Evolutionary conservation across 2,888 invertebrate genomes (phyloP), one percentile per base, ranked within the genome.

Genomic region (Drosophila diplacantha): DNA sequence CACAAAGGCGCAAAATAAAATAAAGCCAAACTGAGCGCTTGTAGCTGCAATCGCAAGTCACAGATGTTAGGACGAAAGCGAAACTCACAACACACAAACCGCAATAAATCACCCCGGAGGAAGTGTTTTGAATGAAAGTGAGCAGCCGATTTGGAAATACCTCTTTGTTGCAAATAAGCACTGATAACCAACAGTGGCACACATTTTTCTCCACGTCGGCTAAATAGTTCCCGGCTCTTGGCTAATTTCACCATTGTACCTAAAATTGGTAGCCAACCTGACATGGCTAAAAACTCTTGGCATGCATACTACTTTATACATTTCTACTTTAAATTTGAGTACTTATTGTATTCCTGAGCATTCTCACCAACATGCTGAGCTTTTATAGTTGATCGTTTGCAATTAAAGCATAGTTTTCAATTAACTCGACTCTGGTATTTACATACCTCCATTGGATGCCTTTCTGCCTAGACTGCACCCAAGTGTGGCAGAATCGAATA

Each of bases 61-160:
- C 44, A 57, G 38, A 24, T 58, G 44, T 59, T 61, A 49, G 53
- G 53, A 63, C 60, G 34, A 38, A 53, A 53, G 52, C 49, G 59
- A 60, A 53, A 53, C 38, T 26, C 49, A 49, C 47, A 41, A 35
- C 38, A 31, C 49, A 49, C 43, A 37, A 51, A 54, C 29, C 43
- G 61, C 44, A 60, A 67, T 69, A 69, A 61, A 67, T 67, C 69
- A 69, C 50, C 37, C 44, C 49, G 31, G 24, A 39, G 34, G 44
- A 53, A 35, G 34, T 65, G 35, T 26, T 57, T 16, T n/a, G 12
- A 14, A 44, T 31, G 16, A 66, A 56, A 64, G 43, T 65, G 5
- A 14, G 38, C 26, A 47, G 44, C 49, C 57, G 41, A 58, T 60
- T 64, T 58, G 50, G 52, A 64, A 52, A 75, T 81, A 73, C 82